Evolutionary conservation across 2,888 invertebrate genomes (phyloP), one percentile per base, ranked within the genome.

Genomic region (Noctua comes): DNA sequence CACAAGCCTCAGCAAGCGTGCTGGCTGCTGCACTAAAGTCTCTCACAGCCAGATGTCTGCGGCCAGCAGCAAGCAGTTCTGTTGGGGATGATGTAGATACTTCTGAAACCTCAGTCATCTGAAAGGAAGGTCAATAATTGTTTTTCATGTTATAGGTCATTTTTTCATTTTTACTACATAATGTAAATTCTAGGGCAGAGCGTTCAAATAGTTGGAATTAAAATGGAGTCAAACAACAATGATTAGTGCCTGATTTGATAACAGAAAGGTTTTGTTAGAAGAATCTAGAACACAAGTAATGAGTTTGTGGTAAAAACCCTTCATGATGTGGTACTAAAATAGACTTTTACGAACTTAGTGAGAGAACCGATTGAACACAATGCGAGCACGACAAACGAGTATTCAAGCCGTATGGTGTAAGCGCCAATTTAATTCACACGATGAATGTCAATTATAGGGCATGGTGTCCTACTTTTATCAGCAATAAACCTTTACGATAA

Each of bases 21-120:
- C 97, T 97, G 2, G 98, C 98, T 0, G 99, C 99, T 68, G 97
- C 97, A 76, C 96, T 97, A 91, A 98, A 98, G 91, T 98, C 98
- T 90, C 93, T 97, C 0, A 99, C 98, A n/a, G 98, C 97, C 76
- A 98, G 97, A 89, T 98, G 98, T 36, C 98, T 97, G 77, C 98
- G 98, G 3, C 99, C 99, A 78, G 97, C 97, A 21, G 97, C 97
- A 64, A 98, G 96, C 46, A 98, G 94, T 86, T 98, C 97, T 2
- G 95, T 90, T 0, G 97, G 94, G 74, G 97, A 96, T 36, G 97
- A 94, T 59, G 92, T 91, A 48, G 95, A 96, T 6, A 93, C 93
- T 91, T 97, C 97, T n/a, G 93, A 84, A 71, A 94, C 93, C 79
- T 97, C 97, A 24, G 97, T 96, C 98, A 98, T 98, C 97, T 97